Evolutionary conservation across 2,113 vertebrate genomes (phyloP).

Genomic region (Prochilodus magdalenae): DNA sequence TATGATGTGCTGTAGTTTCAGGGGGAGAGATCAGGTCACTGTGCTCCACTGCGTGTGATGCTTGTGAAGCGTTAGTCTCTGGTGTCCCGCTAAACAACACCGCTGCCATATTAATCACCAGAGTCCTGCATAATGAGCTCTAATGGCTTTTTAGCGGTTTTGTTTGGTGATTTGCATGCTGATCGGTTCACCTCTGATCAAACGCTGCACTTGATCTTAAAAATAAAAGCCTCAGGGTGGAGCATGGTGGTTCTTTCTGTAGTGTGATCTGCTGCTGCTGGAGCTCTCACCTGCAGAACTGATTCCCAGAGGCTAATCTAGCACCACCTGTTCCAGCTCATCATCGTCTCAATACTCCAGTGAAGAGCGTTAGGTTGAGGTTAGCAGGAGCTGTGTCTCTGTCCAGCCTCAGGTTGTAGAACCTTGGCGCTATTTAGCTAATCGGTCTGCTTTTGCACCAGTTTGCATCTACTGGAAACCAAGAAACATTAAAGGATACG

Average conservation of each 20-base stretch:
- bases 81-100: background rate
- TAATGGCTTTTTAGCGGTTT: slow-evolving; percentile 21
- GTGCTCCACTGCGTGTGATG: background rate
- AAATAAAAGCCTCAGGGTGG: background rate
- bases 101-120: background rate
- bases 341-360: background rate
- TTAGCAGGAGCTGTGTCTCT: too few relatives aligned
- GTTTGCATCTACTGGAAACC: too few relatives aligned
- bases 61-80: background rate
- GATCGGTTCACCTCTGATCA: background rate
- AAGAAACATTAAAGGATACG: too few relatives aligned
- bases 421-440: too few relatives aligned
- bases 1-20: too few relatives aligned
- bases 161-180: background rate
- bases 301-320: background rate
- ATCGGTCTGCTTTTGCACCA: too few relatives aligned
- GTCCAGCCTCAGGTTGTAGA: too few relatives aligned
- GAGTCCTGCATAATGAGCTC: slow-evolving; percentile 8
- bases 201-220: background rate
- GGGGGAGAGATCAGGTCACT: background rate
- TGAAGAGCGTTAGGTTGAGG: background rate
- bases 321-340: background rate
- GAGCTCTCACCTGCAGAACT: background rate
- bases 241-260: background rate
- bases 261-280: background rate